Evolutionary conservation across 2,113 vertebrate genomes (phyloP).

Genomic region (Sapajus apella): DNA sequence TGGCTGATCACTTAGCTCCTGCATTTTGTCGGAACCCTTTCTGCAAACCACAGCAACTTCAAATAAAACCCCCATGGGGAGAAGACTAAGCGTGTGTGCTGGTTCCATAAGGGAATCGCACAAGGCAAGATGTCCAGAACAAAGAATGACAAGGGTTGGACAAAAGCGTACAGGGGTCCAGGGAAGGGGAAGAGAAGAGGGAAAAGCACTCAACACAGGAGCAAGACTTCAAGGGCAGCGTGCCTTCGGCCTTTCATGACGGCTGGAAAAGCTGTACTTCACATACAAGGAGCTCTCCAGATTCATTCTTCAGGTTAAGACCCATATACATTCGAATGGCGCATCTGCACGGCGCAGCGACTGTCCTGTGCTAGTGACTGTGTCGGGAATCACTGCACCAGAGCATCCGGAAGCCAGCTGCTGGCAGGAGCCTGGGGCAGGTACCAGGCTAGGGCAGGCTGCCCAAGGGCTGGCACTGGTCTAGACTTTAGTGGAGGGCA

Average conservation of each 20-base stretch:
- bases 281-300: not conserved
- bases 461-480: not conserved
- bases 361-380: not conserved
- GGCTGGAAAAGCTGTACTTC: not conserved
- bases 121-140: not conserved
- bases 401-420: no score
- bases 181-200: not conserved
- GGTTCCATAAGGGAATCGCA: not conserved
- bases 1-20: not conserved
- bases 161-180: accelerated
- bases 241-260: not conserved
- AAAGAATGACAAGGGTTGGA: no score
- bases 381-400: accelerated
- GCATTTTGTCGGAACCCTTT: not conserved
- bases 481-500: not conserved
- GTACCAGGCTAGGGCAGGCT: not conserved
- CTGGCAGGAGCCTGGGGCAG: no score
- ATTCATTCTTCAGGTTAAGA: not conserved
- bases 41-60: not conserved
- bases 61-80: not conserved
- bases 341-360: accelerated
- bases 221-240: accelerated
- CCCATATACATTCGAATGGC: accelerated
- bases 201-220: not conserved
- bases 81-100: not conserved